Conservation (phyloP, 2,113 vertebrate species). For the Phrynosoma blainvillii region DNA sequence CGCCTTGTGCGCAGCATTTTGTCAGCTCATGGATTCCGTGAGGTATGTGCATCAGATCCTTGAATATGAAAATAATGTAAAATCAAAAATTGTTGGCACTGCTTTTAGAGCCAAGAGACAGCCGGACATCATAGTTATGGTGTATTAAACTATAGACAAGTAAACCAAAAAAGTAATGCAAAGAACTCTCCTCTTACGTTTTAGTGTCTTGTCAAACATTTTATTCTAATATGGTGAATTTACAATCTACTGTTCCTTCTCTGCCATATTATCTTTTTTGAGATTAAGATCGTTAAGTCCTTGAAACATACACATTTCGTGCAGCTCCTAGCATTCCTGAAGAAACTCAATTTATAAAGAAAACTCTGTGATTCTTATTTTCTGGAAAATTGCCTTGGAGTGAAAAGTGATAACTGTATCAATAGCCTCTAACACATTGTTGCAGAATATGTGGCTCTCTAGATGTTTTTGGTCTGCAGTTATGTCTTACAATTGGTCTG, state of each 20-base stretch:
- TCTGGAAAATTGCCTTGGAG: neutral
- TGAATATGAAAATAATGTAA: neutral
- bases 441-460: neutral
- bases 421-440: neutral
- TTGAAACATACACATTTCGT: neutral
- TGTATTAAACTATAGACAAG: neutral
- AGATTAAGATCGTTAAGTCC: neutral
- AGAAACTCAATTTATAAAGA: neutral
- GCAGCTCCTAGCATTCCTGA: neutral
- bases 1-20: conserved; percentile 92
- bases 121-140: neutral
- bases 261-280: neutral
- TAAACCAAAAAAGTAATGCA: neutral
- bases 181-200: neutral
- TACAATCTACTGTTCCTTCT: neutral
- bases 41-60: conserved; percentile 75
- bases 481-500: neutral
- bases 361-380: neutral
- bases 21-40: conserved; percentile 92
- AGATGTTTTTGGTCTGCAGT: neutral
- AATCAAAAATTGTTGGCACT: neutral
- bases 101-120: conserved; percentile 22
- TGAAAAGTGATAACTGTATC: neutral
- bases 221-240: neutral
- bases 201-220: neutral